Conservation (phyloP, 2,113 vertebrate genomes). For the Gopherus flavomarginatus region DNA sequence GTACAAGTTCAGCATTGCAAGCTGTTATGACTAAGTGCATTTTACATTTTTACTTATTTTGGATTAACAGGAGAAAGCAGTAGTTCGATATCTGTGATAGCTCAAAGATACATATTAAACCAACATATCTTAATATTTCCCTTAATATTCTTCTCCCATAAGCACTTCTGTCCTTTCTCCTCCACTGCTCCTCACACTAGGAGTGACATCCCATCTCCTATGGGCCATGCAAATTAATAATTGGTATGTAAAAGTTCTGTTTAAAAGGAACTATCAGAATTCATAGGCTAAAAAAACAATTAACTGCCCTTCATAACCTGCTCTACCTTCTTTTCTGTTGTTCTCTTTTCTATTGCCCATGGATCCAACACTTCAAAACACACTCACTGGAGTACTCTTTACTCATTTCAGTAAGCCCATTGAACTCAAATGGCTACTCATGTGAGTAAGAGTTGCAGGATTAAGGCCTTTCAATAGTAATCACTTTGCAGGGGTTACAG, state of each 20-base stretch:
- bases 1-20: fast-evolving
- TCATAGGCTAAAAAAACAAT: neutral
- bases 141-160: neutral
- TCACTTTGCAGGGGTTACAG: fast-evolving
- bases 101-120: neutral
- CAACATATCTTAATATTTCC: neutral
- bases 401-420: fast-evolving
- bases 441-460: neutral
- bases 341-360: neutral
- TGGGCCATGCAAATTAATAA: neutral
- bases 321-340: neutral
- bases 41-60: neutral
- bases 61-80: neutral
- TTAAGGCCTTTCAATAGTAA: neutral
- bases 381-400: neutral
- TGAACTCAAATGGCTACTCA: neutral
- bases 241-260: neutral
- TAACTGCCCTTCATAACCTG: neutral
- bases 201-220: neutral
- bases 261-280: neutral
- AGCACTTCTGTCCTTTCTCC: neutral
- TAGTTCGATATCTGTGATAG: neutral
- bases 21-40: neutral
- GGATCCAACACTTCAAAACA: neutral
- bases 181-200: neutral